A percentile compares a stretch with the other conserved stretches of the same genome.
These are phyloP conservation scores for Megastigmus dorsalis DNA, from an alignment of 2,888 invertebrate genomes.

Conservation along the genomic window DNA sequence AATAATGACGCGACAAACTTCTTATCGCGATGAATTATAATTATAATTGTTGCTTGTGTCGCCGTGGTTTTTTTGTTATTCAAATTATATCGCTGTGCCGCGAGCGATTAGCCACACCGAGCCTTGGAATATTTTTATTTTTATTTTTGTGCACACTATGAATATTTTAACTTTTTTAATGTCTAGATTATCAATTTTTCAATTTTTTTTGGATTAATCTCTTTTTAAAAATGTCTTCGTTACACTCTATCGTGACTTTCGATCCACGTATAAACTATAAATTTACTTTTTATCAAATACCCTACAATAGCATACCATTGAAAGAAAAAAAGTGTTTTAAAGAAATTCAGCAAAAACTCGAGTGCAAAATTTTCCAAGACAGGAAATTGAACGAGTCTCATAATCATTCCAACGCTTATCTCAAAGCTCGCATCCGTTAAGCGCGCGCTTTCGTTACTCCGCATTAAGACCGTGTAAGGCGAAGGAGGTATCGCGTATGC, in stretches of 20 bases:
- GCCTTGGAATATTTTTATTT: too few relatives aligned
- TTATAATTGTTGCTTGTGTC: conserved; percentile 21
- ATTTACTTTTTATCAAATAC: not conserved
- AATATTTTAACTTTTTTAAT: too few relatives aligned
- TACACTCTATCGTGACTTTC: too few relatives aligned
- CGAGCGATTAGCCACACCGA: too few relatives aligned
- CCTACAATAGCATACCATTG: not conserved
- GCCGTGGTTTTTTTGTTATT: not conserved
- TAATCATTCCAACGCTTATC: conserved; percentile 50
- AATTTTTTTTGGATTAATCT: too few relatives aligned
- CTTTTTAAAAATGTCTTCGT: too few relatives aligned
- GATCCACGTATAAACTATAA: too few relatives aligned
- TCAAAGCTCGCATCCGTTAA: conserved; percentile 3
- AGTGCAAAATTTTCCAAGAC: too few relatives aligned
- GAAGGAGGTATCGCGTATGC: not conserved
- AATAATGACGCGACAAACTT: conserved; percentile 14
- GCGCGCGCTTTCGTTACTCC: conserved; percentile 15
- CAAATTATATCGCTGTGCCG: too few relatives aligned
- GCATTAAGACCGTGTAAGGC: conserved; percentile 18
- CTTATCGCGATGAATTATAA: conserved; percentile 39
- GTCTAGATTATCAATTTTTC: too few relatives aligned
- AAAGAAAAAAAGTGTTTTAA: not conserved
- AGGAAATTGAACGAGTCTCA: not conserved
- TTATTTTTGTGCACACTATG: too few relatives aligned
- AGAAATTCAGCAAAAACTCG: not conserved